phyloP scores from a whole-genome alignment of 1,140 invertebrate species.

The Popillia japonica region DNA sequence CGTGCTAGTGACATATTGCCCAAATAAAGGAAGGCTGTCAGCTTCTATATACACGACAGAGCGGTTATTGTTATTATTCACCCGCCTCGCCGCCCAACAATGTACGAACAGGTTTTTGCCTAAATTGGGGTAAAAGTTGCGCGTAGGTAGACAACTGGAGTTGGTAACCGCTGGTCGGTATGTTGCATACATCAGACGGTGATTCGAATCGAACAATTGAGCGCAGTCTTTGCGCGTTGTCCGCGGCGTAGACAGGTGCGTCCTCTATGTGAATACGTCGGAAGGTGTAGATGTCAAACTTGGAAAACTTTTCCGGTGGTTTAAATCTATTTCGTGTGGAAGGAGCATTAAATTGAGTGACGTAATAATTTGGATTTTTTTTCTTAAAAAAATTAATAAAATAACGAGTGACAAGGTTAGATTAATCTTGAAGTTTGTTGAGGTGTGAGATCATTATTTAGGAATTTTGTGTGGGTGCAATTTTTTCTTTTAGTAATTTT shows the following conservation, averaged over 20 bases:
- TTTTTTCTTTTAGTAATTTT: too few relatives aligned
- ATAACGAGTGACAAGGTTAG: too few relatives aligned
- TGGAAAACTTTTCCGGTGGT: too few relatives aligned
- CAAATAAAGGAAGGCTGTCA: slow-evolving; percentile 18
- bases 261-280: neutral
- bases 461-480: too few relatives aligned
- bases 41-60: neutral
- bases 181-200: neutral
- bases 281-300: too few relatives aligned
- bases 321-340: too few relatives aligned
- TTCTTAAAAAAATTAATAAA: too few relatives aligned
- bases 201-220: neutral
- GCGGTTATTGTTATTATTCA: neutral
- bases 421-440: too few relatives aligned
- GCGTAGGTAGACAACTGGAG: slow-evolving; percentile 17
- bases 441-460: too few relatives aligned
- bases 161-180: neutral
- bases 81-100: neutral
- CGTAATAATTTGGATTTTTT: too few relatives aligned
- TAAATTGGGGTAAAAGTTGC: neutral
- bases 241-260: neutral
- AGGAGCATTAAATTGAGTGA: too few relatives aligned
- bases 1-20: neutral
- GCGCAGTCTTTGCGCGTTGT: neutral
- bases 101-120: neutral